Evolutionary conservation across 1,140 invertebrate species (phyloP), one percentile per base, ranked within the genome.

Genomic region (Lepidurus packardi): DNA sequence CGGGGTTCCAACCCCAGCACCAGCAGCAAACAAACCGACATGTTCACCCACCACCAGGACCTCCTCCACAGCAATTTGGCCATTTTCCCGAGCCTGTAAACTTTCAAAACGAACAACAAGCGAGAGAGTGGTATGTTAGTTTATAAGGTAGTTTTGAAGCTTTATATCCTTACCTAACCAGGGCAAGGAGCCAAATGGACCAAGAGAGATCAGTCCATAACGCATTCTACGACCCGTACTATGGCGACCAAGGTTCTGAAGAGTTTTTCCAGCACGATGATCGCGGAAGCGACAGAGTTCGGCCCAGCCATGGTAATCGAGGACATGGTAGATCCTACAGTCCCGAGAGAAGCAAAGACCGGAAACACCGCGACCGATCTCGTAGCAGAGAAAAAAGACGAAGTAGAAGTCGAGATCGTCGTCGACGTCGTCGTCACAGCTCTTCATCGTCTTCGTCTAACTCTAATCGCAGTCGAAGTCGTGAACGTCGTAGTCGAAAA

Each of bases 291-390:
- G 80, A 80, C 7, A 79, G 79, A 7, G 81, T 82, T 47, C 45
- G 82, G 13, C 81, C 82, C 13, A 79, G 83, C 11, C 81, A 81
- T 6, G 78, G 81, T 2, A 82, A 83, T 16, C 45, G 80, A 74
- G 77, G 53, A 13, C 53, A 65, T 21, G 53, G 53, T 16, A 13
- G 21, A 65, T 21, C 53, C 21, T 65, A 11, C 21, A 16, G 80
- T 6, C 76, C 82, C 13, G 79, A 79, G 3, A 81, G 82, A 74
- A 79, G 80, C 45, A 53, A 81, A 77, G 81, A 83, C 25, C 77
- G 81, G 21, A 80, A 81, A 25, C 80, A 82, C 74, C 75, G 79
- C n/a, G 80, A 80, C 5, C 75, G 81, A 16, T 81, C 81, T 13
- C 43, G 81, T 53, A 77, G 78, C 43, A 42, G 80, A 43, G 79